Percentiles rank a stretch among this genome's conserved stretches.
phyloP scores from a whole-genome alignment of 1,140 invertebrate species.

The Rhysida immarginata region DNA sequence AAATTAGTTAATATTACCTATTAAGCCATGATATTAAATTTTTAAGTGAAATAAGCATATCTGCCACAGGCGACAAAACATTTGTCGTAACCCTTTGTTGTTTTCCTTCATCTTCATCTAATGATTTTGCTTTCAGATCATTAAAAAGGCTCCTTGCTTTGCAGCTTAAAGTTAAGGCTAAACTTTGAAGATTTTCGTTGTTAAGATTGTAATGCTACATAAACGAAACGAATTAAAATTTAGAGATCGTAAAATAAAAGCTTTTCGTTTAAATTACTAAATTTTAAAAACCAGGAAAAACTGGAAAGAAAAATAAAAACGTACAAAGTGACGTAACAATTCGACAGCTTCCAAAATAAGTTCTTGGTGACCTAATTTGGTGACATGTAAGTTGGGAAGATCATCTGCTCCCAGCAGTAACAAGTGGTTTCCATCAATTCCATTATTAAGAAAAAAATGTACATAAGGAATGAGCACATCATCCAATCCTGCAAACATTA shows the following conservation, averaged over 20 bases:
- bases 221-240: too few species aligned
- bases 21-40: slow-evolving; percentile 75
- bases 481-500: slow-evolving; percentile 49
- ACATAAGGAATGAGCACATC: slow-evolving; percentile 62
- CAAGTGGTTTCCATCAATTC: slow-evolving; percentile 63
- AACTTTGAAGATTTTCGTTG: slow-evolving; percentile 73
- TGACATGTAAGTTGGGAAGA: slow-evolving; percentile 65
- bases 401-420: slow-evolving; percentile 69
- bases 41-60: slow-evolving; percentile 67
- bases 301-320: slow-evolving; percentile 21
- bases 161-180: slow-evolving; percentile 68
- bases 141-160: slow-evolving; percentile 64
- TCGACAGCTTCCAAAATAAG: slow-evolving; percentile 79
- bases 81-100: slow-evolving; percentile 47
- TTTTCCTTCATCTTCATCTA: slow-evolving; percentile 6
- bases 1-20: too few species aligned
- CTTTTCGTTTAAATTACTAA: not conserved
- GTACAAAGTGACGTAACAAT: slow-evolving; percentile 69
- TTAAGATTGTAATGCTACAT: slow-evolving; percentile 75
- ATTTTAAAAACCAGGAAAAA: not conserved
- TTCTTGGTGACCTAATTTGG: slow-evolving; percentile 80
- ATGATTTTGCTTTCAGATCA: slow-evolving; percentile 30
- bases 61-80: slow-evolving; percentile 63
- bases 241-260: slow-evolving; percentile 7
- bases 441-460: slow-evolving; percentile 59